These are phyloP conservation scores for Cyphomyrus plagiostoma DNA, from an alignment of 2,113 vertebrate species.

Conservation along the genomic window DNA sequence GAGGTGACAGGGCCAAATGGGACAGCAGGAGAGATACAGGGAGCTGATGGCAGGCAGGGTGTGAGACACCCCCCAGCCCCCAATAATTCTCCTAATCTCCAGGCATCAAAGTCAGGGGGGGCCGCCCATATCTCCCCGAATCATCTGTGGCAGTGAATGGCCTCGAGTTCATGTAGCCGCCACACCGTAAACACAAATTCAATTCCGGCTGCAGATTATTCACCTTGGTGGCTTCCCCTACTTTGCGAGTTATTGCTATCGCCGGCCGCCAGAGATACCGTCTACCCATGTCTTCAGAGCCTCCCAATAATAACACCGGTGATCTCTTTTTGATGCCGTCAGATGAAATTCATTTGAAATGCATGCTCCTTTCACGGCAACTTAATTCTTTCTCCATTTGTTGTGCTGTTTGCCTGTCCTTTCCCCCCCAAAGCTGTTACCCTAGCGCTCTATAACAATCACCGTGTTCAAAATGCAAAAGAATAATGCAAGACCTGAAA, in stretches of 20 bases:
- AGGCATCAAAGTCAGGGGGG: slow-evolving; percentile 14
- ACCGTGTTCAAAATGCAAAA: slow-evolving; percentile 8
- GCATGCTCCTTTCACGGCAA: not conserved
- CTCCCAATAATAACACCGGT: not conserved
- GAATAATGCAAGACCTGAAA: not conserved
- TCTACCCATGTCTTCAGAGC: not conserved
- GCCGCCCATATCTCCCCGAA: slow-evolving; percentile 4
- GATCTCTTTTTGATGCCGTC: not conserved
- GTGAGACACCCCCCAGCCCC: not conserved
- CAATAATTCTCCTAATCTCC: not conserved
- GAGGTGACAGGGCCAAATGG: slow-evolving; percentile 7
- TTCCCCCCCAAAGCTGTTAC: not conserved
- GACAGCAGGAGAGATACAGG: slow-evolving; percentile 5
- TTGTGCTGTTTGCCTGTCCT: not conserved
- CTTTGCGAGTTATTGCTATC: not conserved
- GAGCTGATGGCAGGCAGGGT: not conserved
- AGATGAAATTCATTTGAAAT: slow-evolving; percentile 11
- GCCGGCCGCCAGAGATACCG: not conserved
- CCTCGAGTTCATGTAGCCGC: not conserved
- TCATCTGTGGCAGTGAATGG: not conserved
- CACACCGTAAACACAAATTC: slow-evolving; percentile 12
- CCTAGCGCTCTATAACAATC: not conserved
- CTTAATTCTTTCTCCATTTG: not conserved
- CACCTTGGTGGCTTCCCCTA: not conserved
- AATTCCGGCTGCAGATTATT: not conserved